phyloP scores from a whole-genome alignment of 2,797 vertebrate genomes.

The Rachycentron canadum region DNA sequence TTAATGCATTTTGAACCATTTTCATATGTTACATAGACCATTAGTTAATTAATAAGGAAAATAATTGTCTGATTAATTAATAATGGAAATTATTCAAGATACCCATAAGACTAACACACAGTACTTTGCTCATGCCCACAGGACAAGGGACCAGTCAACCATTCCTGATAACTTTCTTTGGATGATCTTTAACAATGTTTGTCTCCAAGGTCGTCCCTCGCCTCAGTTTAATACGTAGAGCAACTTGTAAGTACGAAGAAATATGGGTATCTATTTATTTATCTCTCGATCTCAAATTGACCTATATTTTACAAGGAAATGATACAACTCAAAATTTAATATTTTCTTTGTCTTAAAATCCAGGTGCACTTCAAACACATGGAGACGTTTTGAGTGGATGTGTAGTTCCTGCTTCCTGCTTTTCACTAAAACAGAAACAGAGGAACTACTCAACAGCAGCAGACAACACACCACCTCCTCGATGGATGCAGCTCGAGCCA shows the following conservation, averaged over 20 bases:
- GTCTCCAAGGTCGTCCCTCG: slow-evolving; percentile 73
- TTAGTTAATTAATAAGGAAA: neutral
- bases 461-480: slow-evolving; percentile 79
- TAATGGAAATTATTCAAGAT: too few species aligned
- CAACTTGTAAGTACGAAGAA: slow-evolving; percentile 75
- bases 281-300: neutral
- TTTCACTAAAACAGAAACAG: slow-evolving; percentile 47
- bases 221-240: slow-evolving; percentile 71
- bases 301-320: neutral
- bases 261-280: neutral
- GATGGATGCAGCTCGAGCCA: slow-evolving; percentile 84
- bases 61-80: neutral
- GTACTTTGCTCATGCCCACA: slow-evolving; percentile 33
- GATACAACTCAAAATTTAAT: neutral
- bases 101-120: neutral
- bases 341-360: neutral
- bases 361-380: slow-evolving; percentile 72
- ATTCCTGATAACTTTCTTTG: slow-evolving; percentile 54
- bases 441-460: slow-evolving; percentile 83
- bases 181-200: slow-evolving; percentile 79
- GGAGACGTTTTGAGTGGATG: slow-evolving; percentile 60
- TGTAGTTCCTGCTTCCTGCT: slow-evolving; percentile 45
- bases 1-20: neutral
- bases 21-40: neutral
- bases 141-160: slow-evolving; percentile 30